Base-by-base conservation (phyloP, 2,888 invertebrate species). In the Altica lythri region DNA sequence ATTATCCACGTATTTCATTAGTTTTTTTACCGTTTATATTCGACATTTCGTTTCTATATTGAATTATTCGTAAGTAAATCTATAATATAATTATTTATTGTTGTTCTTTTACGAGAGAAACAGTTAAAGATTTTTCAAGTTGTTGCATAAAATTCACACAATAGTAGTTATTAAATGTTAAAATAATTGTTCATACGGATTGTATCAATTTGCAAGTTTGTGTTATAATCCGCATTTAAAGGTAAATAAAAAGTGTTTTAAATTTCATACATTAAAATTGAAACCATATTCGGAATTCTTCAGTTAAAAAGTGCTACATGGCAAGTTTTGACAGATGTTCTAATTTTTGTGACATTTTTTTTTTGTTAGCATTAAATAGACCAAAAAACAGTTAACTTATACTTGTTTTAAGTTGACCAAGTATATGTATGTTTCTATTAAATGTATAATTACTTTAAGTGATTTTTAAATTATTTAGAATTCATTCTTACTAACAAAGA, bases 281-380 rank as follows among this genome's bases (percentile, higher is more conserved):
- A 25, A 47, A 27, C 43, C 27, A 13, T 25, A 43, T 46, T 32
- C 10, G 40, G 30, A 34, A 37, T 42, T 50, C 30, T 46, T n/a
- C 25, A 42, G 35, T 29, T 22, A 34, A 59, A 55, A n/a, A 49
- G 54, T 59, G 56, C 57, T 60, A 64, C 62, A 64, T 65, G 66
- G 63, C 63, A 63, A 48, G 57, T 60, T 74, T 75, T 75, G 75
- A 75, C 75, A 75, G 75, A 74, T 75, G 75, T 74, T 74, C 66
- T 61, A 62, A 64, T 70, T 69, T 68, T 69, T 70, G n/a, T 73
- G 72, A 73, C 73, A 65, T 70, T 73, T 64, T 48, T 51, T 50
- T 49, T 52, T 47, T 45, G n/a, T 8, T 51, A 48, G 40, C 29
- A 44, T 35, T 51, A 50, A 56, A 55, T 57, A 50, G 40, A 55